Base-by-base conservation (phyloP, 2,888 invertebrate species). In the Frankliniella intonsa region DNA sequence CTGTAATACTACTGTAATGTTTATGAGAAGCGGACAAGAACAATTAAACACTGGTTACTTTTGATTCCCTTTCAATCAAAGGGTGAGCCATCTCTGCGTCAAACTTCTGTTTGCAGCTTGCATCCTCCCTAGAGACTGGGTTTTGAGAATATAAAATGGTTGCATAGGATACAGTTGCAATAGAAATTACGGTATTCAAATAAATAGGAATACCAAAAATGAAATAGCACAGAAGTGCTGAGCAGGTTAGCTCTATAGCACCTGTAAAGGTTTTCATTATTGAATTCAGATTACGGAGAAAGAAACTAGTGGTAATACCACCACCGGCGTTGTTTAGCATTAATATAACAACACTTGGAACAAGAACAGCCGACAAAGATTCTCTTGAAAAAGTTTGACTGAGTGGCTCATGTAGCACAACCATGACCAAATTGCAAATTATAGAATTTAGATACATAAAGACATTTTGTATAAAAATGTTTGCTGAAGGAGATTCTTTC, bases 361-460 rank as follows among this genome's bases (percentile, higher is more conserved):
- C 90, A 83, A 91, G 89, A 69, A 95, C 89, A 62, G 91, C 89
- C 55, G 88, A 85, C 50, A 94, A 87, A 84, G 90, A 89, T 0
- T 89, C 87, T 25, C 89, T 87, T 0, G 91, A 89, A 85, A 95
- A 92, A 19, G 93, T 91, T 50, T 89, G 89, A 0, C 88, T 83
- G 0, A 94, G 86, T 9, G 51, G 80, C 80, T 80, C 80, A 51
- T 80, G 62, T 0, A 81, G 62, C 81, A 81, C 62, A 9, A 81
- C 49, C 81, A 97, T 90, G 5, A 92, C 87, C n/a, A 93, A 87
- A 88, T 97, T 98, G 87, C 97, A 97, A n/a, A 97, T 86, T 84
- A 98, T 96, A 8, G 97, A 97, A 88, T 98, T 96, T 50, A 96
- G 87, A 87, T 98, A 98, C 96, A 98, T 97, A 86, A 96, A 98